A percentile compares a stretch with the other conserved stretches of the same genome.
Conservation (phyloP, 2,888 invertebrate species). For the Opisthograptis luteolata region DNA sequence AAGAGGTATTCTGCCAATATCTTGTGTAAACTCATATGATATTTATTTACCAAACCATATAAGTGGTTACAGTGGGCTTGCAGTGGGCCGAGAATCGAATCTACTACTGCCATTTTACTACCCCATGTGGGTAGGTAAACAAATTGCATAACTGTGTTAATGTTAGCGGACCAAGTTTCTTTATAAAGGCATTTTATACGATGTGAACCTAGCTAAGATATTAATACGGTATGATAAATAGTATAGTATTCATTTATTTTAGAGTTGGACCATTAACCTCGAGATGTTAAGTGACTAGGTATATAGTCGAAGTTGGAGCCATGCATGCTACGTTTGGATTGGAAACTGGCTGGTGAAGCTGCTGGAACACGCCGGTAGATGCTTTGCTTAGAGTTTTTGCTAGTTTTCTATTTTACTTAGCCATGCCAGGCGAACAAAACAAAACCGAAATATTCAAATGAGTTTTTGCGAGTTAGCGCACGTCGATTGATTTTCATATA, state of each 20-base stretch:
- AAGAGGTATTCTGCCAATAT: conserved; percentile 28
- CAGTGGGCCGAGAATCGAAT: conserved; percentile 57
- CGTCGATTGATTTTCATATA: too few relatives aligned
- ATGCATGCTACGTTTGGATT: too few relatives aligned
- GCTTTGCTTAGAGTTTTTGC: too few relatives aligned
- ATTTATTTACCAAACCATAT: conserved; percentile 53
- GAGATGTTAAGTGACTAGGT: too few relatives aligned
- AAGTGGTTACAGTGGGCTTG: conserved; percentile 53
- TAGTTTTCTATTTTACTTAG: too few relatives aligned
- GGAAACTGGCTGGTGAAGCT: too few relatives aligned
- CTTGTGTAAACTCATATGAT: conserved; percentile 41
- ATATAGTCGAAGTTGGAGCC: too few relatives aligned
- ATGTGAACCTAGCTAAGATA: conserved; percentile 15
- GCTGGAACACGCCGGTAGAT: too few relatives aligned
- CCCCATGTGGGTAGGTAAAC: conserved; percentile 55
- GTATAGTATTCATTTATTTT: conserved; percentile 1
- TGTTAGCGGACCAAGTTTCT: conserved; percentile 40
- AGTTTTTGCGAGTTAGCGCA: too few relatives aligned
- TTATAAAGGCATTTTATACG: conserved; percentile 18
- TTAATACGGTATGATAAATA: conserved; percentile 5
- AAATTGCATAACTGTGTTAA: conserved; percentile 57
- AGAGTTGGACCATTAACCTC: too few relatives aligned
- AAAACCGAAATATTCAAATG: too few relatives aligned
- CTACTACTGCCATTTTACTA: conserved; percentile 44
- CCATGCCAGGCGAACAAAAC: too few relatives aligned